Conservation (phyloP, 2,113 vertebrate species). For the Manacus vitellinus region DNA sequence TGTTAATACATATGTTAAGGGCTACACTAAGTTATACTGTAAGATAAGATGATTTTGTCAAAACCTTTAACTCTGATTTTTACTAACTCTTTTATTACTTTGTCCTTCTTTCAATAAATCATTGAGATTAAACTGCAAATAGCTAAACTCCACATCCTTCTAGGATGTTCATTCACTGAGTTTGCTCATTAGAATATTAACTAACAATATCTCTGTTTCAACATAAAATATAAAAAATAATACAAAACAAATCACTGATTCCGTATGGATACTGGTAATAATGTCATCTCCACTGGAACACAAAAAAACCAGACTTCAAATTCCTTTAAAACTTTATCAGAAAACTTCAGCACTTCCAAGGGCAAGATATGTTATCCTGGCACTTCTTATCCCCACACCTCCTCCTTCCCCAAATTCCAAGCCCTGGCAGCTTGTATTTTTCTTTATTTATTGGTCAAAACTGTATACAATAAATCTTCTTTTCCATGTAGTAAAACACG, state of each 20-base stretch:
- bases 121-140: background rate
- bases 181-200: background rate
- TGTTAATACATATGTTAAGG: background rate
- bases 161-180: background rate
- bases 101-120: background rate
- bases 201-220: background rate
- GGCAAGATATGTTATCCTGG: background rate
- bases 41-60: background rate
- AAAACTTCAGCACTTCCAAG: background rate
- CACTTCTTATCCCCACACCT: background rate
- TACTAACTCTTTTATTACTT: background rate
- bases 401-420: background rate
- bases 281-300: background rate
- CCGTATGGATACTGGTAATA: background rate
- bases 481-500: background rate
- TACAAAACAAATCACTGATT: background rate
- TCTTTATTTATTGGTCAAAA: background rate
- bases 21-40: background rate
- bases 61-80: background rate
- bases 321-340: background rate
- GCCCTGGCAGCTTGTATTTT: background rate
- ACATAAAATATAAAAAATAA: background rate
- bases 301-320: background rate
- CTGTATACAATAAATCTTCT: background rate
- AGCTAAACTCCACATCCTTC: background rate